A percentile compares a stretch with the other conserved stretches of the same genome.
phyloP scores from a whole-genome alignment of 2,113 vertebrate species.

The Oceanites oceanicus region DNA sequence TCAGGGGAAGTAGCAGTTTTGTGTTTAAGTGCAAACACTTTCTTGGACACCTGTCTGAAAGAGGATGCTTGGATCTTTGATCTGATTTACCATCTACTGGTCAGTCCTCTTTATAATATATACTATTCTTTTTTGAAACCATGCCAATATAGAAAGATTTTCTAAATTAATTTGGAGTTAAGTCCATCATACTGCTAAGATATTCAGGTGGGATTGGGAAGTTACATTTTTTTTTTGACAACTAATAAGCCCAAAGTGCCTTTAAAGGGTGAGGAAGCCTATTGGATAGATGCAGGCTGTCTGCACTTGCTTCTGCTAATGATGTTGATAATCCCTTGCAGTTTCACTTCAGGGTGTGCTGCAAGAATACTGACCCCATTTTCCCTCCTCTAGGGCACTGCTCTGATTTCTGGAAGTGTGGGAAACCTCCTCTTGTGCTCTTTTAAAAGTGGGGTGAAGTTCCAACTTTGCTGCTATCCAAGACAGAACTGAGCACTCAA shows the following conservation, averaged over 20 bases:
- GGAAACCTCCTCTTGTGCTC: background rate
- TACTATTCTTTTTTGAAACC: background rate
- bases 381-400: background rate
- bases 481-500: background rate
- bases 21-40: background rate
- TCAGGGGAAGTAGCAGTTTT: background rate
- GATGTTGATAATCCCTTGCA: background rate
- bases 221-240: background rate
- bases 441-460: background rate
- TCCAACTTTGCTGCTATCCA: background rate
- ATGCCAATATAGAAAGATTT: background rate
- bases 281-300: background rate
- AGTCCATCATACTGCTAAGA: background rate
- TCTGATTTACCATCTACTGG: background rate
- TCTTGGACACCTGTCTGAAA: background rate
- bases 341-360: background rate
- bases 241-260: background rate
- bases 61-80: background rate
- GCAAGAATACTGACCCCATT: background rate
- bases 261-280: background rate
- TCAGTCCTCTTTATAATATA: background rate
- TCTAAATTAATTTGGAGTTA: background rate
- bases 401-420: background rate
- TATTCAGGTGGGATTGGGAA: background rate
- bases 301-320: background rate